Evolutionary conservation across 2,888 invertebrate genomes (phyloP).

Genomic region (Drosophila rubida): DNA sequence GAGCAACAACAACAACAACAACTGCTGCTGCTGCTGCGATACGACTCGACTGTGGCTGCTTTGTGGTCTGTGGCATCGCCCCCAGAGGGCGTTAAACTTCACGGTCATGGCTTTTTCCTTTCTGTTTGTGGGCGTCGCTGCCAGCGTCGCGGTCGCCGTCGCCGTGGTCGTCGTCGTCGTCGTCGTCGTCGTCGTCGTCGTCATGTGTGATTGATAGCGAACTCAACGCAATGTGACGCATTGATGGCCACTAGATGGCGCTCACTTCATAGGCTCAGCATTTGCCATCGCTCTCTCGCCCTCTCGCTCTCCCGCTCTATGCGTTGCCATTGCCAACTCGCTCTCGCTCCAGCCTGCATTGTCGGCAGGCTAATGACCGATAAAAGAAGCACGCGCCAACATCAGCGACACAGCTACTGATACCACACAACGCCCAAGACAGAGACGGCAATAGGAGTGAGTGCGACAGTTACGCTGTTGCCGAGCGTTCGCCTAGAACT

Average conservation of each 20-base stretch:
- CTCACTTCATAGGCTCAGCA: constrained; percentile 34
- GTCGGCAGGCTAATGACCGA: constrained; percentile 72
- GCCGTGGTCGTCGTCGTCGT: constrained; percentile 27
- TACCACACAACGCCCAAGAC: background rate
- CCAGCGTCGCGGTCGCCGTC: constrained; percentile 38
- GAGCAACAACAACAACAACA: constrained; percentile 24
- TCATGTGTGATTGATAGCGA: constrained; percentile 65
- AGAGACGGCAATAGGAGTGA: background rate
- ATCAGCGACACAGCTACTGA: constrained; percentile 22
- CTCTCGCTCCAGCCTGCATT: background rate
- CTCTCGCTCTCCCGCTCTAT: background rate
- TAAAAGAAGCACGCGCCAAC: constrained; percentile 71
- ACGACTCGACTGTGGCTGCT: constrained; percentile 4
- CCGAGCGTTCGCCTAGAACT: constrained; percentile 1
- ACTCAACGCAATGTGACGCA: constrained; percentile 60
- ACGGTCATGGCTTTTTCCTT: constrained; percentile 79
- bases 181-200: constrained; percentile 31
- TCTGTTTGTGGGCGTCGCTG: constrained; percentile 39
- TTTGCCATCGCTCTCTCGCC: background rate
- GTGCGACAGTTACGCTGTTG: constrained; percentile 5
- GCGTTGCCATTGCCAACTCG: constrained; percentile 4
- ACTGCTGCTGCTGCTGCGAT: constrained; percentile 29
- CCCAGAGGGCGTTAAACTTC: constrained; percentile 80
- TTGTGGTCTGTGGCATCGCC: constrained; percentile 44
- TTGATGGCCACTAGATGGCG: constrained; percentile 60